A percentile compares a stretch with the other conserved stretches of the same genome.
Conservation (phyloP, 2,113 vertebrate genomes). For the Heteronetta atricapilla region DNA sequence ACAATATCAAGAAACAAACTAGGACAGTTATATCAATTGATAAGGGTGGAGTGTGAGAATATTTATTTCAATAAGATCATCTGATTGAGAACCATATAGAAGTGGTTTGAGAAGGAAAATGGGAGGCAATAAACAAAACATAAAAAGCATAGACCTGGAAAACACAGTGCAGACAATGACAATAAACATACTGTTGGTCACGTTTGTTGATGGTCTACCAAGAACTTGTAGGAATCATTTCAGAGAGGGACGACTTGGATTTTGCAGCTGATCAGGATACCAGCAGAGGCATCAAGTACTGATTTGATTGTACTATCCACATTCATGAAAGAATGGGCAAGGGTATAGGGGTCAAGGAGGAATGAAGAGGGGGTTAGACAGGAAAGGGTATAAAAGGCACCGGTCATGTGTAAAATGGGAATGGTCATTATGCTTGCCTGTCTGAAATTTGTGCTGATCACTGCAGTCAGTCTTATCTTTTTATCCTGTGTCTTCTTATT, state of each 20-base stretch:
- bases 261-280: not conserved
- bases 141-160: not conserved
- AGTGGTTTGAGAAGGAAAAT: not conserved
- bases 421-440: not conserved
- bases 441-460: not conserved
- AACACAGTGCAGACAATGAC: not conserved
- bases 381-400: not conserved
- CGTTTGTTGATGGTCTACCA: not conserved
- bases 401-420: not conserved
- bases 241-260: not conserved
- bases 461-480: not conserved
- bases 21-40: not conserved
- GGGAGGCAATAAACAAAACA: not conserved
- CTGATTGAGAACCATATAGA: not conserved
- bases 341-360: fast-evolving
- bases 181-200: not conserved
- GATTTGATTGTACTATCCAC: not conserved
- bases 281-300: fast-evolving
- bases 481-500: not conserved
- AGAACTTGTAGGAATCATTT: not conserved
- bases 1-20: not conserved
- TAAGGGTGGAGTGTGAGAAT: not conserved
- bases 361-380: not conserved
- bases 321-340: not conserved
- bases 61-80: not conserved